Evolutionary conservation across 2,113 vertebrate species (phyloP), one percentile per base, ranked within the genome.

Genomic region (Macroglossus sobrinus): DNA sequence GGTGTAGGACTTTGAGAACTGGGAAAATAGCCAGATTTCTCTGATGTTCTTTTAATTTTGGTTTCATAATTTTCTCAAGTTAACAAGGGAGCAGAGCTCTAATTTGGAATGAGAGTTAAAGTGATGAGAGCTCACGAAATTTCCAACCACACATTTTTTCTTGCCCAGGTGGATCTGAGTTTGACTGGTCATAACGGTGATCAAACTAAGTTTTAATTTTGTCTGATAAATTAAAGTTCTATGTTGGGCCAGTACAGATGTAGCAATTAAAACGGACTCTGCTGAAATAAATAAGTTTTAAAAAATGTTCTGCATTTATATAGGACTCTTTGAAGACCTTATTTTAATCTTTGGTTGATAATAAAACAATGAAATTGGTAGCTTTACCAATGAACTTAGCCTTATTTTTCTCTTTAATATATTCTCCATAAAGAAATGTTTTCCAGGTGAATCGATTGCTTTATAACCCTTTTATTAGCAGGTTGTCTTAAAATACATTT

Each of bases 181-280:
- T 72, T 96, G 74, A 2, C 18, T 91, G 12, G 7, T 93, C 69
- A 89, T 92, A 95, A 93, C 61, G 22, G 28, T 94, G 50, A 93
- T 81, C 68, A 96, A 45, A 97, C 19, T 68, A 87, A 22, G 5
- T 84, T 96, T 89, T 64, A 75, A 84, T 96, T 98, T 96, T 94
- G 35, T 89, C 93, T 97, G 80, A 93, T 91, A 86, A 95, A 87
- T 68, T 78, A 94, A 91, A 90, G 12, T 50, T 38, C 63, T 78
- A 47, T 35, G 14, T 40, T 50, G 4, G 26, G 6, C 43, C 53
- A 53, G 7, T 16, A 71, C 14, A 76, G 69, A 80, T 68, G 9
- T 55, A 68, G 43, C 28, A 69, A 66, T 93, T 97, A 68, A 96
- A 94, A 97, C 45, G 0, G 26, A 89, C 59, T 88, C 47, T 38